Base-by-base conservation (phyloP, 2,113 vertebrate genomes). In the Todiramphus chloris region DNA sequence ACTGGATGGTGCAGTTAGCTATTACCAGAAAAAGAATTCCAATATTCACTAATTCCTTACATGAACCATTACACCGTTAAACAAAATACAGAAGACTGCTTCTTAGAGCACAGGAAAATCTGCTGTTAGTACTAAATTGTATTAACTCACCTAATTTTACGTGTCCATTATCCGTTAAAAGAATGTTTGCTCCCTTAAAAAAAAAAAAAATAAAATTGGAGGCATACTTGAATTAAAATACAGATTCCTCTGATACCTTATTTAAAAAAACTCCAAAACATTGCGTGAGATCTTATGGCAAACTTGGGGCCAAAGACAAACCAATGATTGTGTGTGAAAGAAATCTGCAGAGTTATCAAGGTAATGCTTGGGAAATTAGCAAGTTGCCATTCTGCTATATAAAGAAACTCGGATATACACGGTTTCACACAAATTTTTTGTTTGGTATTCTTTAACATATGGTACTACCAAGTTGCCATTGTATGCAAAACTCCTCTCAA, bases 141-240 rank as follows among this genome's bases (percentile, higher is more conserved):
- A 93, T 74, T 53, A 78, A 98, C 98, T 99, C 97, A 99, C 99
- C 99, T 97, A 99, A 98, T 97, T 99, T 99, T 93, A 99, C 98
- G 67, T 99, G 99, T 88, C 99, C 99, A 63, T 99, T 99, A 98
- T 99, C 99, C 23, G 99, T 99, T 97, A 99, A 97, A 60, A 99
- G 98, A 97, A 99, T 99, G 98, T 99, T 99, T 97, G 99, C 99
- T 95, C 99, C 99, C 99, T 99, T 98, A 84, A 97, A 97, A 66
- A 76, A 97, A 58, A 79, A 97, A 87, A 89, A 84, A 93, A 46
- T 19, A 46, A 46, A 20, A 37, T 37, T 37, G 19, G 46, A 46
- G 9, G 90, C 9, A 50, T 23, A 94, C 30, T 81, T 89, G 20
- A 89, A 97, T 97, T 95, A 97, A 90, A 96, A 94, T 28, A 92